Percentiles rank a stretch among this genome's conserved stretches.
phyloP scores from a whole-genome alignment of 1,140 invertebrate genomes.

The Cataglyphis hispanica region DNA sequence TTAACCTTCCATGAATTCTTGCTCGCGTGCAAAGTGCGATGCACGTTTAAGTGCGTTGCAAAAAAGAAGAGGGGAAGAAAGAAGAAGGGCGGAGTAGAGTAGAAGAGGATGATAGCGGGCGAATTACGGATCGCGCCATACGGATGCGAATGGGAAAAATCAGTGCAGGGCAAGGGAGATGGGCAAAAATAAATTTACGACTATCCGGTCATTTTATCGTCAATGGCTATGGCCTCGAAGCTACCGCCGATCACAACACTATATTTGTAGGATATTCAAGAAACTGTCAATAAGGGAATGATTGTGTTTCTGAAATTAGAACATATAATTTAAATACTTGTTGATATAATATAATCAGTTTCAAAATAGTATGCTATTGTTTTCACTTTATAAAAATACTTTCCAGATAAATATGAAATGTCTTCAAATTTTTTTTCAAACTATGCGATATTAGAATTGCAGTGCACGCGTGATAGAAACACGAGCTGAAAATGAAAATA shows the following conservation, averaged over 20 bases:
- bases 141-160: conserved; percentile 63
- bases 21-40: conserved; percentile 69
- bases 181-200: conserved; percentile 74
- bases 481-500: neutral
- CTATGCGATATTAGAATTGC: neutral
- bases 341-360: neutral
- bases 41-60: conserved; percentile 66
- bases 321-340: conserved; percentile 8
- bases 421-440: neutral
- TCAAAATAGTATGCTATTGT: neutral
- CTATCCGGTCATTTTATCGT: conserved; percentile 71
- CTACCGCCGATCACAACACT: neutral
- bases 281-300: conserved; percentile 35
- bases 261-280: conserved; percentile 23
- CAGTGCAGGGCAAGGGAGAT: conserved; percentile 30
- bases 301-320: neutral
- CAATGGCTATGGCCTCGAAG: neutral
- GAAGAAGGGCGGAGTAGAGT: neutral
- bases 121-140: conserved; percentile 70
- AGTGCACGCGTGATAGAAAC: neutral
- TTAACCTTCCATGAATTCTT: conserved; percentile 49
- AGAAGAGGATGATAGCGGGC: conserved; percentile 23
- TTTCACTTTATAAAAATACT: neutral
- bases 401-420: neutral
- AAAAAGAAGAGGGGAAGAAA: conserved; percentile 18